Percentiles rank a stretch among this genome's conserved stretches.
Evolutionary conservation across 2,888 invertebrate genomes (phyloP).

Genomic region (Sinotaia quadrata): DNA sequence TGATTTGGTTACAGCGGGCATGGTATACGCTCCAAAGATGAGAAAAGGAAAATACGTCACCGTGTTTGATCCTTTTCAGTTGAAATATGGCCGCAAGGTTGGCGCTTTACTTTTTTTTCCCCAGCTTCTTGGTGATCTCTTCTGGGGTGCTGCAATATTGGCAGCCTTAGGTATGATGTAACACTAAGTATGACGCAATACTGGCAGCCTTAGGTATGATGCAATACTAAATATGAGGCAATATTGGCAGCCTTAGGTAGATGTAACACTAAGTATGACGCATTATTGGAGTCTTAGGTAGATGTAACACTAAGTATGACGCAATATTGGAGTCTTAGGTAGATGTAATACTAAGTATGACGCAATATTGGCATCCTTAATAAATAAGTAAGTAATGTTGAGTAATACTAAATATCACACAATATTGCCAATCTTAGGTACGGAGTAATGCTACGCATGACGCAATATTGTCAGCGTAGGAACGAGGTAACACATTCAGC

Average conservation of each 20-base stretch:
- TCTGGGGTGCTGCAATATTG: slow-evolving; percentile 62
- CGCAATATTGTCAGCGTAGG: no score
- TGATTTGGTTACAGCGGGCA: slow-evolving; percentile 44
- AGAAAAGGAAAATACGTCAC: slow-evolving; percentile 54
- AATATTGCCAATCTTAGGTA: slow-evolving; percentile 58
- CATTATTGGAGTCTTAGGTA: no score
- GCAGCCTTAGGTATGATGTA: slow-evolving; percentile 55
- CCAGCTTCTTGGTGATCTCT: slow-evolving; percentile 57
- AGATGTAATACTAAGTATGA: no score
- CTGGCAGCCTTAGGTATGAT: slow-evolving; percentile 55
- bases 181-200: slow-evolving; percentile 59
- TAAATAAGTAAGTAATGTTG: no score
- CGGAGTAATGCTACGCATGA: no score
- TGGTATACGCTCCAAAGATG: slow-evolving; percentile 61
- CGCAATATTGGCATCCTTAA: no score
- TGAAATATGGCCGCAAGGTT: slow-evolving; percentile 54
- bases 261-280: no score
- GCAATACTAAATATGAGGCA: no score
- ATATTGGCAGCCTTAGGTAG: slow-evolving; percentile 58
- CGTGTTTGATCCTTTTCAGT: slow-evolving; percentile 61
- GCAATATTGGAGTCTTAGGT: no score
- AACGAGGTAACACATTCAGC: no score
- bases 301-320: no score
- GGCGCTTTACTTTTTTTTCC: slow-evolving; percentile 60
- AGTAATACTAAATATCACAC: no score